A percentile compares a stretch with the other conserved stretches of the same genome.
Evolutionary conservation across 2,113 vertebrate genomes (phyloP).

Genomic region (Ochotona princeps): DNA sequence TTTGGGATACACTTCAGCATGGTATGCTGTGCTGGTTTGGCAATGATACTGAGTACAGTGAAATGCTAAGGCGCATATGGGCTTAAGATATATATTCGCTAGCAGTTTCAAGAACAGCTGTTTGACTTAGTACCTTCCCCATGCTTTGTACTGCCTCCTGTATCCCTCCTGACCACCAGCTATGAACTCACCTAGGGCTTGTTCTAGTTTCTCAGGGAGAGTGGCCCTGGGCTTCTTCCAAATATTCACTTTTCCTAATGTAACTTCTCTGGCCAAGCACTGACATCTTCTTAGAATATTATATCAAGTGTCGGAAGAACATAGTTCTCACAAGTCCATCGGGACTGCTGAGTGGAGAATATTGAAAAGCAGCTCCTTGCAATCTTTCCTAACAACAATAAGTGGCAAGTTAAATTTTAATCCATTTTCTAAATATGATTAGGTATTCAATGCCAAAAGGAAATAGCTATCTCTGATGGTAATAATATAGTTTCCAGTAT

Average conservation of each 20-base stretch:
- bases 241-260: constrained; percentile 58
- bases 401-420: constrained; percentile 58
- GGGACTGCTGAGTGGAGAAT: constrained; percentile 29
- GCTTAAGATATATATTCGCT: background rate
- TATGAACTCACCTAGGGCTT: background rate
- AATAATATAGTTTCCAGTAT: constrained; percentile 21
- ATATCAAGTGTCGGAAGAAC: constrained; percentile 38
- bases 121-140: background rate
- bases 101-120: background rate
- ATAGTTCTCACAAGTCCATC: background rate
- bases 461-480: background rate
- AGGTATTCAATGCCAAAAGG: constrained; percentile 43
- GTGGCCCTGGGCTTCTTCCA: constrained; percentile 1
- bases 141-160: too few relatives aligned
- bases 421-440: constrained; percentile 55
- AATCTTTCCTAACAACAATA: constrained; percentile 36
- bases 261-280: background rate
- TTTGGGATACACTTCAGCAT: background rate
- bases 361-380: background rate
- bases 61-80: background rate
- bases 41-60: background rate
- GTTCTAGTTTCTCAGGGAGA: background rate
- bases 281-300: background rate
- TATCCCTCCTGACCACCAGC: background rate
- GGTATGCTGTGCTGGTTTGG: background rate